Evolutionary conservation across 1,140 invertebrate species (phyloP), one percentile per base, ranked within the genome.

Genomic region (Cotesia vestalis): DNA sequence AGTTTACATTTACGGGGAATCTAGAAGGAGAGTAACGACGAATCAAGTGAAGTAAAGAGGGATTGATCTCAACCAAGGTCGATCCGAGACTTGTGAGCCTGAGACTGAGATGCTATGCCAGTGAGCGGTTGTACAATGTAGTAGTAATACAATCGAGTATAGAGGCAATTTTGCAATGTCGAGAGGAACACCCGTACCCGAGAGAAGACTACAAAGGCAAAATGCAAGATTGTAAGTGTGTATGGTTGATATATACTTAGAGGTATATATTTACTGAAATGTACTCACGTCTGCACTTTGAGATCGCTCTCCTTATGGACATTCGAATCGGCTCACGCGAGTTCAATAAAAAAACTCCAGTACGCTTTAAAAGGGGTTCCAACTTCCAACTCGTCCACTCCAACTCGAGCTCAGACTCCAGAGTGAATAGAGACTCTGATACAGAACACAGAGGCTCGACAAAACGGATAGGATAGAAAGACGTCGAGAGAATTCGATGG

Each of bases 221-320:
- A 53, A 20, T 34, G 11, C 11, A 27, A 27, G 27, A 27, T 27
- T 27, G 27, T 27, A 27, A 27, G 27, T 64, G 20, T 61, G 11
- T 36, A 40, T 34, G 3, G 27, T 27, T 27, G 27, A 27, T 40
- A 20, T 36, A 64, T 34, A 38, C n/a, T 4, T 40, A 1, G 14
- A 34, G 4, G n/a, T 55, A 27, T 20, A 38, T 38, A 59, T 14
- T 59, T n/a, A 55, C n/a, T 59, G 12, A 12, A n/a, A 68, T 34
- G 36, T 68, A 68, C 66, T 67, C 66, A 67, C 66, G 66, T 67
- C 66, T 51, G 66, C 66, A 68, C 34, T 55, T 72, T 17, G 55
- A 55, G 62, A 72, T 72, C 64, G 51, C 69, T 71, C 73, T 74
- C 57, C 73, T 74, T 74, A 74, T 74, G 73, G 73, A 74, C 73